A percentile compares a stretch with the other conserved stretches of the same genome.
These are phyloP conservation scores for Cecidostiba fungosa DNA, from an alignment of 2,888 invertebrate genomes.

Conservation along the genomic window DNA sequence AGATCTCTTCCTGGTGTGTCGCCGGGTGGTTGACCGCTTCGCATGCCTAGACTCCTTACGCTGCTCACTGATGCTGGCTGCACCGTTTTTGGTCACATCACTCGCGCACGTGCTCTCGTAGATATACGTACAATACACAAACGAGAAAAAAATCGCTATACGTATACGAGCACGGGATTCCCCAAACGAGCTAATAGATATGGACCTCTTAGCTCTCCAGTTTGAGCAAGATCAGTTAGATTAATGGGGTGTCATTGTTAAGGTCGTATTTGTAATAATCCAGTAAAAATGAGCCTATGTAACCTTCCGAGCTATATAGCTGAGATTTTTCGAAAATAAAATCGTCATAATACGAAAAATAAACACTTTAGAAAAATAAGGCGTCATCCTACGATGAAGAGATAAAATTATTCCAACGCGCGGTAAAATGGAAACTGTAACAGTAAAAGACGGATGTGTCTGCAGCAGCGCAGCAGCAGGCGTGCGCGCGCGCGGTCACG, in stretches of 20 bases:
- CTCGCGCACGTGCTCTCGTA: neutral
- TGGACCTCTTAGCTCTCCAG: neutral
- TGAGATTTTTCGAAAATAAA: too few relatives aligned
- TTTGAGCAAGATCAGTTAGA: too few relatives aligned
- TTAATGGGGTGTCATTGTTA: too few relatives aligned
- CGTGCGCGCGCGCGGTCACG: neutral
- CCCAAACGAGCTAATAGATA: too few relatives aligned
- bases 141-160: neutral
- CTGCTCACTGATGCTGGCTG: neutral
- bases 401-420: conserved; percentile 25
- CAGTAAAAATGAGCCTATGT: too few relatives aligned
- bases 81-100: conserved; percentile 53
- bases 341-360: too few relatives aligned
- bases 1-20: conserved; percentile 55
- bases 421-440: conserved; percentile 51
- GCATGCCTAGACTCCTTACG: neutral
- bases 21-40: conserved; percentile 55
- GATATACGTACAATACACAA: neutral
- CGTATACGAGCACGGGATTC: neutral
- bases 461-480: neutral
- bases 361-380: too few relatives aligned
- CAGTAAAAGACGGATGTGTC: conserved; percentile 45
- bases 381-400: neutral
- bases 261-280: too few relatives aligned
- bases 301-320: too few relatives aligned